Evolutionary conservation across 2,113 vertebrate species (phyloP), one percentile per base, ranked within the genome.

Genomic region (Phasianus colchicus): DNA sequence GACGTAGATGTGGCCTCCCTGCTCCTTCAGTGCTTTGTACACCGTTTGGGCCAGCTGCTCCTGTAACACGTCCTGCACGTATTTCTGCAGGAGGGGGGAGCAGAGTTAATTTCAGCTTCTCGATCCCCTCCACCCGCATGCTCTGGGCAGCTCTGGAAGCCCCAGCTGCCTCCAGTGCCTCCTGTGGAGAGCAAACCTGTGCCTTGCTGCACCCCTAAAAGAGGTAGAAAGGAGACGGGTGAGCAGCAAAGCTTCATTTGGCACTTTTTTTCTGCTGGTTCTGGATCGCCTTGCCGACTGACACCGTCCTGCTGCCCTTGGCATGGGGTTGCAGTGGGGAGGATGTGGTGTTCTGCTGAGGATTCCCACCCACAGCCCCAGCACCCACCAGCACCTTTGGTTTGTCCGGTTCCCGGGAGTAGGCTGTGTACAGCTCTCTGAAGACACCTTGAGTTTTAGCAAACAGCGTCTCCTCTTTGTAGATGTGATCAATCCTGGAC

Each of bases 401-500:
- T 98, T 98, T 99, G 93, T 98, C 99, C 0, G 99, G 99, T 85
- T 99, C 99, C 96, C 99, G 98, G 86, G 99, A 99, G 94, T 99
- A 99, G 70, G 99, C 99, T 1, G 99, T 98, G 96, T 98, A 99
- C 71, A 99, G 98, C 94, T 99, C 99, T 97, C 98, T 97, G 98
- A 99, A 99, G 92, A 99, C 98, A 2, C 98, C 98, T 74, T 98
- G 98, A 97, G 97, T 98, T 97, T 98, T 99, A 96, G 99, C 99
- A 95, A 99, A 98, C 48, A 99, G 97, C 7, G 99, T 98, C 97
- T 99, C 99, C 75, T 99, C 99, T 91, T 98, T 98, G 97, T 99
- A 99, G 96, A 99, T 99, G 97, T 99, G 99, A 86, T 99, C 99
- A 5, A 99, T 98, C 97, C 99, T 98, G 81, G 99, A 98, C 90